Conservation (phyloP, 2,797 vertebrate genomes). For the Sternarchorhynchus goeldii region DNA sequence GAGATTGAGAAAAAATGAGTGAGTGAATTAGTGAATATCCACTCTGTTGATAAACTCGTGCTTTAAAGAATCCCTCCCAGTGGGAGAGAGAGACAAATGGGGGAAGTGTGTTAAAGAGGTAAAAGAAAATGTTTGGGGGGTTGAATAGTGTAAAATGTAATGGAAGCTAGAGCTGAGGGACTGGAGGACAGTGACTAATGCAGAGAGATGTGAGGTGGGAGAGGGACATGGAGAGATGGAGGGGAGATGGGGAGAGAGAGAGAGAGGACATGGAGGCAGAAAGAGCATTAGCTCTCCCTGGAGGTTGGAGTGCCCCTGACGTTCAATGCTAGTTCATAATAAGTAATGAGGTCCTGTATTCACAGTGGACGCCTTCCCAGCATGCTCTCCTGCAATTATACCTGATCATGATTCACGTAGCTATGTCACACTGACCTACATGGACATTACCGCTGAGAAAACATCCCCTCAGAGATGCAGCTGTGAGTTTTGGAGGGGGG, state of each 20-base stretch:
- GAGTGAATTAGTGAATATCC: background rate
- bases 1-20: slow-evolving; percentile 1
- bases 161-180: background rate
- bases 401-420: background rate
- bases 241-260: background rate
- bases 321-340: slow-evolving; percentile 25
- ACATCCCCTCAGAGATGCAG: background rate
- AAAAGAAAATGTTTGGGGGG: background rate
- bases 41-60: slow-evolving; percentile 4
- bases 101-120: background rate
- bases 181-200: background rate
- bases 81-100: background rate
- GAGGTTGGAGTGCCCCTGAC: slow-evolving; percentile 3
- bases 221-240: background rate
- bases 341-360: slow-evolving; percentile 16
- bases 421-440: background rate
- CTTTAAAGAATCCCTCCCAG: slow-evolving; percentile 13
- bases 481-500: background rate
- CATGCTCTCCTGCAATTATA: slow-evolving; percentile 26
- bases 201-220: background rate
- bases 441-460: background rate
- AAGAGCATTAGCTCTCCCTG: background rate
- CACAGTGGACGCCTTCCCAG: background rate
- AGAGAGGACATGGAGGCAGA: background rate
- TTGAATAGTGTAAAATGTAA: background rate